phyloP scores from a whole-genome alignment of 2,113 vertebrate genomes.

The Cyanistes caeruleus region DNA sequence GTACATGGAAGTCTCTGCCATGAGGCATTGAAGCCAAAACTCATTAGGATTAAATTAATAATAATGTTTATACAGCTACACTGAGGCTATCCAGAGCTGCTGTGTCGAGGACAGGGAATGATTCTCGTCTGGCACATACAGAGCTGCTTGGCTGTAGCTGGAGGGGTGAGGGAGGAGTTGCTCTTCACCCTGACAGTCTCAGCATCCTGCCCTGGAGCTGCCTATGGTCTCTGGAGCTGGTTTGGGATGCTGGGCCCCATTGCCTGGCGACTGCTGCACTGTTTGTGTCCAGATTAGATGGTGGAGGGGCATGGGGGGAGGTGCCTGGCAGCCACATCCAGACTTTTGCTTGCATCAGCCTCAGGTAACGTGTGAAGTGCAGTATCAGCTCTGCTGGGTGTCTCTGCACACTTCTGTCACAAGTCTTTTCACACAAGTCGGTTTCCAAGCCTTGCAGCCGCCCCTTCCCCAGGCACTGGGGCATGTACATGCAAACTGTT shows the following conservation, averaged over 20 bases:
- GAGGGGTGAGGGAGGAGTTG: neutral
- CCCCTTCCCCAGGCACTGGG: rapidly evolving
- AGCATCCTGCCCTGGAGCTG: neutral
- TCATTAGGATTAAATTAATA: constrained; percentile 34
- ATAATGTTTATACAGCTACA: constrained; percentile 5
- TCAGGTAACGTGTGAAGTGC: neutral
- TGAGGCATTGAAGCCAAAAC: neutral
- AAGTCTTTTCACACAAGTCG: neutral
- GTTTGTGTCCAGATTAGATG: rapidly evolving
- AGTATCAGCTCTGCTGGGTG: rapidly evolving
- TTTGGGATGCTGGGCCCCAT: neutral
- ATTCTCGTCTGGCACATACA: neutral
- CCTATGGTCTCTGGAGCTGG: rapidly evolving
- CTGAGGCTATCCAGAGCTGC: constrained; percentile 32
- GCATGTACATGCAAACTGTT: rapidly evolving
- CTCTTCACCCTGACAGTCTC: neutral
- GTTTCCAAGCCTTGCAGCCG: neutral
- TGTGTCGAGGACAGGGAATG: neutral
- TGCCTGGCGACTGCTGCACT: rapidly evolving
- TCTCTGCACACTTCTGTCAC: neutral
- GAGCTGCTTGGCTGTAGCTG: neutral
- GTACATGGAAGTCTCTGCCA: neutral
- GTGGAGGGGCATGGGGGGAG: rapidly evolving
- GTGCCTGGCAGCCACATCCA: neutral
- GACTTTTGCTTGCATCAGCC: neutral